Conservation (phyloP, 2,888 invertebrate genomes). For the Polymixis flavicincta region DNA sequence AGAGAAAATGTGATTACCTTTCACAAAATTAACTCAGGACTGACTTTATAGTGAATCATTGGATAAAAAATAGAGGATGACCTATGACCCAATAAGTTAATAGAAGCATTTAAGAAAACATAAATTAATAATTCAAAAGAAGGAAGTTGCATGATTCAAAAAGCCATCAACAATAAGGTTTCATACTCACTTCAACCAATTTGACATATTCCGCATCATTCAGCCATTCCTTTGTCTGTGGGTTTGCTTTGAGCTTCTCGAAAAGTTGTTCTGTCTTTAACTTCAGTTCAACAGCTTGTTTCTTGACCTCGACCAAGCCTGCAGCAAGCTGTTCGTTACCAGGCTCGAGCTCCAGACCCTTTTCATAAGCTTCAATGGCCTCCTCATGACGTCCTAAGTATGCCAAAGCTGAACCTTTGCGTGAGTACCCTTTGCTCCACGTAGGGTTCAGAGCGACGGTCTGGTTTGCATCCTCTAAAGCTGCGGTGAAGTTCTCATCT, state of each 20-base stretch:
- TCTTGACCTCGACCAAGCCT: slow-evolving; percentile 92
- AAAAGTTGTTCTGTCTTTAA: slow-evolving; percentile 82
- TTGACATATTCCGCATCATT: slow-evolving; percentile 94
- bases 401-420: slow-evolving; percentile 96
- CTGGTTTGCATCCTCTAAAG: slow-evolving; percentile 96
- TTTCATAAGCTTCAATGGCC: slow-evolving; percentile 94
- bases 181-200: slow-evolving; percentile 87
- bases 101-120: not conserved
- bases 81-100: not conserved
- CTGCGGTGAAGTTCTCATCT: slow-evolving; percentile 93
- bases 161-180: not conserved
- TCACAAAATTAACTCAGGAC: not conserved
- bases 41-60: not conserved
- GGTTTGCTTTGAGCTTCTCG: slow-evolving; percentile 92
- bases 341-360: slow-evolving; percentile 93
- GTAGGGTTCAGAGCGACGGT: slow-evolving; percentile 95
- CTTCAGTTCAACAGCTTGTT: slow-evolving; percentile 74
- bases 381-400: slow-evolving; percentile 94
- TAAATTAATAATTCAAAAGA: not conserved
- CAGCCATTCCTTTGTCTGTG: slow-evolving; percentile 93
- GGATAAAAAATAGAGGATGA: not conserved
- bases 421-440: slow-evolving; percentile 97
- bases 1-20: slow-evolving; percentile 9
- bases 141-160: not conserved
- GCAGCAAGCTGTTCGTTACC: slow-evolving; percentile 93